Conservation (phyloP, 92 coral and sea anemone species). For the Isaurus tuberculatus region DNA sequence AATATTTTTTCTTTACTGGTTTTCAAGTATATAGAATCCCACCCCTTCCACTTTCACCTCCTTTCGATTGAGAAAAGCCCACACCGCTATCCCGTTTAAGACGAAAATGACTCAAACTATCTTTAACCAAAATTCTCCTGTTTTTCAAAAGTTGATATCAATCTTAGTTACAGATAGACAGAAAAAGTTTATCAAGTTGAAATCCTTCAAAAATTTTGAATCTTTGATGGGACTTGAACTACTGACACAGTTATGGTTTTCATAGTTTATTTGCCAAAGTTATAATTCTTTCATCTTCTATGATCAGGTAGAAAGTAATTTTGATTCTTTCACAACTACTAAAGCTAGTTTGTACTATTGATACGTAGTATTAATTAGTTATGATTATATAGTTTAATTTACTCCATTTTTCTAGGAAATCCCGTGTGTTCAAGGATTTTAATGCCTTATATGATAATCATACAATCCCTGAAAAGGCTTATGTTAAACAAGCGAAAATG, state of each 20-base stretch:
- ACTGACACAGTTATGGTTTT: not conserved
- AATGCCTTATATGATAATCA: not conserved
- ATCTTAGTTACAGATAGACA: no score
- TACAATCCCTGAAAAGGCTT: not conserved
- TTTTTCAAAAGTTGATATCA: no score
- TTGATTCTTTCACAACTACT: not conserved
- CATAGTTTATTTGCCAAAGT: slow-evolving; percentile 7
- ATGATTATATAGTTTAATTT: not conserved
- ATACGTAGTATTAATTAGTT: not conserved
- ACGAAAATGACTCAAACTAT: no score
- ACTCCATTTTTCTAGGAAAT: not conserved
- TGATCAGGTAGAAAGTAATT: not conserved
- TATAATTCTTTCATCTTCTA: not conserved
- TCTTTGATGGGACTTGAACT: no score
- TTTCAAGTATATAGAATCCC: no score
- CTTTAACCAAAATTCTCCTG: no score
- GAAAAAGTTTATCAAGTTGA: no score
- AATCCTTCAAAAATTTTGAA: no score
- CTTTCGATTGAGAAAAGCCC: no score
- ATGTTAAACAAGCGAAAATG: not conserved
- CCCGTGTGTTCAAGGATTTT: not conserved
- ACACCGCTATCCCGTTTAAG: no score
- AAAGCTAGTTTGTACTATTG: not conserved
- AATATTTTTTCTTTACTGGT: no score
- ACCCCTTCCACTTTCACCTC: no score